Evolutionary conservation across 23 tunicate genomes (phyloP).

Genomic region (Trididemnum clinides): DNA sequence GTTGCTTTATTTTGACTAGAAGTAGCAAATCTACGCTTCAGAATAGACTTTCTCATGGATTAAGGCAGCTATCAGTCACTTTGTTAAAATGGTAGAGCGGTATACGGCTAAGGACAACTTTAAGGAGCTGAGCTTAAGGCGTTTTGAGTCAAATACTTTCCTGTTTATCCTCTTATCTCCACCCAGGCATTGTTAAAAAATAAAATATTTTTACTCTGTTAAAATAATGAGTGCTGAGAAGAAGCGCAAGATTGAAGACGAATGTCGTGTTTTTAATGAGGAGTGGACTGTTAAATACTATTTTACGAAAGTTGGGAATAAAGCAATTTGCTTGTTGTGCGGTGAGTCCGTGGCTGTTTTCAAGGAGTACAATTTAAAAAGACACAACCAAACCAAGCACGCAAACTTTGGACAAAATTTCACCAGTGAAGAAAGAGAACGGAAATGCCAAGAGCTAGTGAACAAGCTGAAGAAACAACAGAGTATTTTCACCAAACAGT

Average conservation of each 20-base stretch:
- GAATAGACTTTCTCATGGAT: too few species aligned
- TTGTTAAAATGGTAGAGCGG: too few species aligned
- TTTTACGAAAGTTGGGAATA: constrained; percentile 5
- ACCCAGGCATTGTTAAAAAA: too few species aligned
- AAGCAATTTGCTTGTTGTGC: constrained; percentile 41
- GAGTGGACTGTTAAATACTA: constrained; percentile 14
- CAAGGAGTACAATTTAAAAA: constrained; percentile 50
- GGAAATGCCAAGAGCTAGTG: not conserved
- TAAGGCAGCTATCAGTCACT: too few species aligned
- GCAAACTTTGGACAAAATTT: constrained; percentile 30
- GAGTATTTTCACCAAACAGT: constrained; percentile 9
- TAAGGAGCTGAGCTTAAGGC: too few species aligned
- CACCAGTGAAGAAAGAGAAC: not conserved
- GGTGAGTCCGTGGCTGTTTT: constrained; percentile 34
- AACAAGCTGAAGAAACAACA: constrained; percentile 33
- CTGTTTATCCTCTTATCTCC: too few species aligned
- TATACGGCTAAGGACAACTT: too few species aligned
- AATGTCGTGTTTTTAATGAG: constrained; percentile 16
- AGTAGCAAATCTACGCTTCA: too few species aligned
- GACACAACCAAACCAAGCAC: constrained; percentile 49
- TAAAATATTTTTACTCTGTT: too few species aligned
- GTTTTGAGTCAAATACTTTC: too few species aligned
- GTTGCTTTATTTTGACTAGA: too few species aligned
- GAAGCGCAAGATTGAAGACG: constrained; percentile 25
- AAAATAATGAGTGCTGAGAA: constrained; percentile 30